A percentile compares a stretch with the other conserved stretches of the same genome.
Conservation (phyloP, 2,797 vertebrate species). For the Rhabdomys pumilio region DNA sequence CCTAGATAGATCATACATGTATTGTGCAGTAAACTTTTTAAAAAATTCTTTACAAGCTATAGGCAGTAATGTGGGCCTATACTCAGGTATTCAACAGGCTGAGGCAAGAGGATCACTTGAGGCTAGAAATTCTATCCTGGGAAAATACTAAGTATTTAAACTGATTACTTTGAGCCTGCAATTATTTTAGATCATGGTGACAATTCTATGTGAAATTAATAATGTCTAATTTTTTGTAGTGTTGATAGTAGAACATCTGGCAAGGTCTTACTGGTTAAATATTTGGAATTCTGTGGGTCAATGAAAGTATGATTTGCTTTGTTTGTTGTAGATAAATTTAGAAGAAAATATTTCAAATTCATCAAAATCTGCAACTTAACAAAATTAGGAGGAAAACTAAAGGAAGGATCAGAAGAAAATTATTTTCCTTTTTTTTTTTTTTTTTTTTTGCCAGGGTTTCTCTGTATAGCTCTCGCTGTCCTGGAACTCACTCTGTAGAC, state of each 20-base stretch:
- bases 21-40: neutral
- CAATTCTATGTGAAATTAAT: constrained; percentile 20
- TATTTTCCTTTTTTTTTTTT: neutral
- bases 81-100: neutral
- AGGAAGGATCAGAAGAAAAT: neutral
- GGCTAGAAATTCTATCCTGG: neutral
- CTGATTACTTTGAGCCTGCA: neutral
- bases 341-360: constrained; percentile 36
- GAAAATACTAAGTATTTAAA: constrained; percentile 12
- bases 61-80: neutral
- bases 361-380: neutral
- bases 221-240: neutral
- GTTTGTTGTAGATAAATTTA: neutral
- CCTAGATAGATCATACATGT: neutral
- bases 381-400: constrained; percentile 21
- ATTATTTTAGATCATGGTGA: neutral
- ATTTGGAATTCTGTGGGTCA: constrained; percentile 25
- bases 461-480: no score
- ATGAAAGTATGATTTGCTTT: constrained; percentile 27
- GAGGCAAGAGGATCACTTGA: neutral
- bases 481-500: no score
- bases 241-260: neutral
- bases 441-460: no score
- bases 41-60: neutral
- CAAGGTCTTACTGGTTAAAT: neutral